Evolutionary conservation across 2,888 invertebrate genomes (phyloP).

Genomic region (Meteorus colon): DNA sequence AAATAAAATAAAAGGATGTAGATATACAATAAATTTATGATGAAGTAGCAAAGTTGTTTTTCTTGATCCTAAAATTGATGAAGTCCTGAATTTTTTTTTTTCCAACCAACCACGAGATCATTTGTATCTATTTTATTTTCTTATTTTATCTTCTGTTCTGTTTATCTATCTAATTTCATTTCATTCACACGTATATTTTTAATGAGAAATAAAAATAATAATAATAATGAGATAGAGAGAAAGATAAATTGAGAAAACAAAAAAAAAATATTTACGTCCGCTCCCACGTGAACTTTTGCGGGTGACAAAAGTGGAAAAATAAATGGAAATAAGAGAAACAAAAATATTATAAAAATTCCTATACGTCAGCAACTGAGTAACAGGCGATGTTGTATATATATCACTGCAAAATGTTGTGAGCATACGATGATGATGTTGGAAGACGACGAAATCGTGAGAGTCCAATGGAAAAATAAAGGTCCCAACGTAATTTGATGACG

Average conservation of each 20-base stretch:
- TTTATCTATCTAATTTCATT: background rate
- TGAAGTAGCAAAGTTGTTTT: slow-evolving; percentile 17
- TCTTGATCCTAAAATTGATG: slow-evolving; percentile 48
- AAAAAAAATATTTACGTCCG: background rate
- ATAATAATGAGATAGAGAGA: background rate
- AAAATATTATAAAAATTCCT: slow-evolving; percentile 24
- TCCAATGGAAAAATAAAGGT: slow-evolving; percentile 54
- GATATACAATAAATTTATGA: background rate
- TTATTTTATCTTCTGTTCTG: background rate
- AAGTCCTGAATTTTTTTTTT: slow-evolving; percentile 25
- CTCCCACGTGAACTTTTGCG: slow-evolving; percentile 41
- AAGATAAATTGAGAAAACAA: slow-evolving; percentile 9
- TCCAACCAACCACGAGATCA: no score
- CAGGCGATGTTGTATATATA: slow-evolving; percentile 3
- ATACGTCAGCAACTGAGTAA: slow-evolving; percentile 47
- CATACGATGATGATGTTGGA: slow-evolving; percentile 36
- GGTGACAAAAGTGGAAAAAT: slow-evolving; percentile 22
- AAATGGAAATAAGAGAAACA: slow-evolving; percentile 21
- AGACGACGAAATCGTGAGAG: slow-evolving; percentile 58
- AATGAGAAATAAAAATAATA: background rate
- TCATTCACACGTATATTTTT: background rate
- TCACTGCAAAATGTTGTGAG: slow-evolving; percentile 23
- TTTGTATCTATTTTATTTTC: background rate
- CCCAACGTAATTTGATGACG: slow-evolving; percentile 51
- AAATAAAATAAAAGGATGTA: background rate